These are phyloP conservation scores for Salminus brasiliensis DNA, from an alignment of 2,113 vertebrate genomes.

Conservation along the genomic window DNA sequence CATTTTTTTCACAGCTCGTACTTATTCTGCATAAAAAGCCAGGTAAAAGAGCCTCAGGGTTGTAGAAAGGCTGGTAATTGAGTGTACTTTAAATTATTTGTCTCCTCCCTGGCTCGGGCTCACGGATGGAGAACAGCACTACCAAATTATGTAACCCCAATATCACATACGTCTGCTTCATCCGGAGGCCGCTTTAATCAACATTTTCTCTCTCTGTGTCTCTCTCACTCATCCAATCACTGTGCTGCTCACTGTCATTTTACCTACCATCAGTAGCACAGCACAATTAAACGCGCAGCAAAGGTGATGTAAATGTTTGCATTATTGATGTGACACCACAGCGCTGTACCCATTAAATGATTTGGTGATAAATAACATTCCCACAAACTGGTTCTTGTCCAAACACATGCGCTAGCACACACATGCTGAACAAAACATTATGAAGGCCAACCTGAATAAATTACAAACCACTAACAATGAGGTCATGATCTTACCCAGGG, in stretches of 20 bases:
- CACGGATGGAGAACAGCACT: constrained; percentile 9
- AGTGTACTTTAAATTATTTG: background rate
- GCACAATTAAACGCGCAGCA: background rate
- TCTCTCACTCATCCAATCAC: background rate
- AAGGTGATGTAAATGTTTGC: background rate
- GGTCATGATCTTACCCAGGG: constrained; percentile 10
- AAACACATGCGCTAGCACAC: background rate
- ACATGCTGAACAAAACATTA: background rate
- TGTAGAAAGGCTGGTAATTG: background rate
- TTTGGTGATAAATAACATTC: background rate
- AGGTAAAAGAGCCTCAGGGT: background rate
- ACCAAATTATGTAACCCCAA: constrained; percentile 9
- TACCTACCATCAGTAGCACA: background rate
- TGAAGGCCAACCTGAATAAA: background rate
- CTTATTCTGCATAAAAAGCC: background rate
- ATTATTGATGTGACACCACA: background rate
- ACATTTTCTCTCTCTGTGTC: too few species aligned
- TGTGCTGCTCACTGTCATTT: background rate
- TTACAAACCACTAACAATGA: constrained; percentile 8
- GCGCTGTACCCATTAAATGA: background rate
- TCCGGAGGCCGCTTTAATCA: background rate
- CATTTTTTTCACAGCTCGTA: background rate
- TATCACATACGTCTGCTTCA: background rate
- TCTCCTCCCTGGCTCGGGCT: background rate
- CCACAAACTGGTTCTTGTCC: background rate